Base-by-base conservation (phyloP, 2,113 vertebrate genomes). In the Apteryx mantelli region DNA sequence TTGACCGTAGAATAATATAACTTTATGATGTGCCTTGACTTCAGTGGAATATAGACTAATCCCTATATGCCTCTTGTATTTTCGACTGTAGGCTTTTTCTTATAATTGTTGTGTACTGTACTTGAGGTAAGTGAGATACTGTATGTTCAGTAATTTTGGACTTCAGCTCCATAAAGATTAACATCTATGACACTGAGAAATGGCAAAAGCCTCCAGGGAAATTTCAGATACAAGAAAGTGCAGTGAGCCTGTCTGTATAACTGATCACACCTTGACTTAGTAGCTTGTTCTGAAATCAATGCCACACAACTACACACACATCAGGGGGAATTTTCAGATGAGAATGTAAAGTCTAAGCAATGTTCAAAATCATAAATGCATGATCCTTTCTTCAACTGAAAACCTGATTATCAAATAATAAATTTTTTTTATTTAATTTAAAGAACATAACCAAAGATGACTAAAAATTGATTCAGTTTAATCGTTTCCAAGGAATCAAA, bases 101-200 rank as follows among this genome's bases (percentile, higher is more conserved):
- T 88, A 63, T 36, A 61, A 69, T 73, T 82, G 61, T 32, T 82
- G n/a, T 76, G 48, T 76, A 82, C 89, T 78, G 38, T 86, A 82
- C 91, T 92, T 93, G 88, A 91, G 94, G 70, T 97, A 97, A 98
- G 97, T 97, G 97, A 98, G 94, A 89, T 94, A 65, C 4, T 98
- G 89, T 97, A 87, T 98, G 96, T 97, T 98, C 94, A 93, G 70
- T 97, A 92, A 97, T 97, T 97, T 97, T 91, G 97, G 97, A 97
- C 97, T 98, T 98, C 97, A 97, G 97, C 92, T 97, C 96, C 96
- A 97, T 98, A 98, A 98, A 98, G 98, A 98, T 99, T 99, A 98
- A 98, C 98, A 97, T 98, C 97, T 97, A 94, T 98, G 98, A 98
- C 98, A 98, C 2, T 98, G 98, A 99, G 97, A 97, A 98, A 99